Percentiles rank a stretch among this genome's conserved stretches.
phyloP scores from a whole-genome alignment of 2,797 vertebrate species.

The Spinus olivaceus region DNA sequence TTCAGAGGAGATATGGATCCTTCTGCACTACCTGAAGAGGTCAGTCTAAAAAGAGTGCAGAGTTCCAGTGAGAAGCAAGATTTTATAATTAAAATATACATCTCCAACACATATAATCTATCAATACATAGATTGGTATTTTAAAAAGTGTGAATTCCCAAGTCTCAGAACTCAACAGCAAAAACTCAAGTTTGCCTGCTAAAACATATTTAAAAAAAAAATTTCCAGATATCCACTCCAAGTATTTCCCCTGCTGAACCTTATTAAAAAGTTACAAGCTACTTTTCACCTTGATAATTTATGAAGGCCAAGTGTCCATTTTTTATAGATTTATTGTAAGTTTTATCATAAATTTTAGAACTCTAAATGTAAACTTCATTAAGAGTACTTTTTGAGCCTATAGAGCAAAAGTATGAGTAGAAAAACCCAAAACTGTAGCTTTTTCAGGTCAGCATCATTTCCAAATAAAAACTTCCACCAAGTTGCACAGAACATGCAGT shows the following conservation, averaged over 20 bases:
- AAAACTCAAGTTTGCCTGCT: background rate
- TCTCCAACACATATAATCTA: background rate
- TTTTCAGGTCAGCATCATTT: background rate
- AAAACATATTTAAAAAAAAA: background rate
- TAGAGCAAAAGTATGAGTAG: background rate
- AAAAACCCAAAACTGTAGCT: background rate
- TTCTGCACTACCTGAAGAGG: conserved; percentile 69
- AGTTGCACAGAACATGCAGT: background rate
- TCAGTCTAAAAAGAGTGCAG: conserved; percentile 71
- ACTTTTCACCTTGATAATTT: background rate
- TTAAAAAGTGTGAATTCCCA: background rate
- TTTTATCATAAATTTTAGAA: background rate
- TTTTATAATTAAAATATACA: background rate
- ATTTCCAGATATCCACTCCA: background rate
- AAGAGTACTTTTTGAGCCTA: background rate
- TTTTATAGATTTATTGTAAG: background rate
- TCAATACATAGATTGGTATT: background rate
- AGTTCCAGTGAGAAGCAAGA: background rate
- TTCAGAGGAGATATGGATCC: conserved; percentile 80
- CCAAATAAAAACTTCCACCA: background rate
- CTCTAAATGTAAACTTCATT: background rate
- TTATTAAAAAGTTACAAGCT: background rate
- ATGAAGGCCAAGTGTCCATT: background rate
- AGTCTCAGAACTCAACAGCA: background rate
- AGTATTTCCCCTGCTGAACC: background rate